phyloP scores from a whole-genome alignment of 2,797 vertebrate species.

The Pangasius sanitwongsei region DNA sequence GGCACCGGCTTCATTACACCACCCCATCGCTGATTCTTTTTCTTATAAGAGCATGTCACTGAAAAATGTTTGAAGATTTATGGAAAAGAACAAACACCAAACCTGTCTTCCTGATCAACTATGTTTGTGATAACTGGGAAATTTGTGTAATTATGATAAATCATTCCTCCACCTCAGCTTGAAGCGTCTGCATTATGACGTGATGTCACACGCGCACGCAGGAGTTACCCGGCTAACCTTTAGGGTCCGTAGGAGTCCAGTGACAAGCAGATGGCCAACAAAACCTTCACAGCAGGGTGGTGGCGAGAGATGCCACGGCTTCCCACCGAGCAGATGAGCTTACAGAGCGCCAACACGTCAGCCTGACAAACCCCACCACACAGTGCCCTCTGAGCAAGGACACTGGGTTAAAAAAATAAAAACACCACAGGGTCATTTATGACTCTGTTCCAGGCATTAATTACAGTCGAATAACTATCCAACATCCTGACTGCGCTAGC shows the following conservation, averaged over 20 bases:
- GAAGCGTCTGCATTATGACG: neutral
- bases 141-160: neutral
- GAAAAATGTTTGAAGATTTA: neutral
- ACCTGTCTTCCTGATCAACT: too few relatives aligned
- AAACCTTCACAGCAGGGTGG: slow-evolving; percentile 73
- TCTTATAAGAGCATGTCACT: neutral
- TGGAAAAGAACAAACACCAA: neutral
- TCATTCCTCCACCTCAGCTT: slow-evolving; percentile 1
- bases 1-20: neutral
- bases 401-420: slow-evolving; percentile 55
- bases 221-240: slow-evolving; percentile 66
- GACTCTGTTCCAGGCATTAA: neutral
- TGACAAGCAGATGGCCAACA: slow-evolving; percentile 75
- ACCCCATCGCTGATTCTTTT: neutral
- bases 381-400: slow-evolving; percentile 71
- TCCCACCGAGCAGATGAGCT: slow-evolving; percentile 77
- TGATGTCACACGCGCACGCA: neutral
- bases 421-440: neutral
- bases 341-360: slow-evolving; percentile 66
- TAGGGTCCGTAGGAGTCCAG: slow-evolving; percentile 61
- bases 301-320: slow-evolving; percentile 75
- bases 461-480: neutral
- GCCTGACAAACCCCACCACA: slow-evolving; percentile 67
- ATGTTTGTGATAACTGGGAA: neutral
- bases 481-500: neutral